Evolutionary conservation across 2,113 vertebrate species (phyloP), one percentile per base, ranked within the genome.

Genomic region (Crotalus helleri): DNA sequence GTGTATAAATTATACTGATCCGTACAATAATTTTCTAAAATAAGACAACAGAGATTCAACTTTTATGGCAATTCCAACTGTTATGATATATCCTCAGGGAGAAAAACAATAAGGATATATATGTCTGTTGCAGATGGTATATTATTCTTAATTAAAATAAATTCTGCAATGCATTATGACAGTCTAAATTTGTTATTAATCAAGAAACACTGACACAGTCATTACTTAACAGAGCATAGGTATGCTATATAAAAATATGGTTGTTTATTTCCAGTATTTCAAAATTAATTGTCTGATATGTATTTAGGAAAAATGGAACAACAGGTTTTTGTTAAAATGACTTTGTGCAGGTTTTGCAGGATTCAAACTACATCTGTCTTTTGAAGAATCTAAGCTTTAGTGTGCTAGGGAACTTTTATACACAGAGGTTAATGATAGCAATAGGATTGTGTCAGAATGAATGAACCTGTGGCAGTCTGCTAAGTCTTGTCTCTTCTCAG

Each of bases 401-500:
- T 29, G 7, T 44, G 46, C 10, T 29, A 26, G 44, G 26, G 19
- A 64, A 8, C 21, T 17, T 88, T 23, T 23, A 21, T 9, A 13
- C 33, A 39, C 24, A 29, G 11, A 21, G 26, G 17, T 87, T 12
- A 8, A 64, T 64, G 39, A 8, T 19, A 33, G 33, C 8, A 58
- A 88, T 4, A 44, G 51, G 21, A 24, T 57, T 24, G 17, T 74
- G 57, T 29, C 29, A 54, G 33, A 91, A 44, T 23, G 26, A 57
- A 33, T 23, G 49, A 51, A 44, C 15, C 10, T 23, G 11, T 53
- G 91, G 0, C 93, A 17, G 74, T 87, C 85, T 54, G 11, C 87
- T 93, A 23, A 89, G 93, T 5, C 91, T 93, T 39, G 26, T 10
- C 0, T 17, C 2, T 85, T 33, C 55, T 2, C 95, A 99, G 99